These are phyloP conservation scores for Ctenopoma kingsleyae DNA, from an alignment of 2,797 vertebrate species.

Conservation along the genomic window DNA sequence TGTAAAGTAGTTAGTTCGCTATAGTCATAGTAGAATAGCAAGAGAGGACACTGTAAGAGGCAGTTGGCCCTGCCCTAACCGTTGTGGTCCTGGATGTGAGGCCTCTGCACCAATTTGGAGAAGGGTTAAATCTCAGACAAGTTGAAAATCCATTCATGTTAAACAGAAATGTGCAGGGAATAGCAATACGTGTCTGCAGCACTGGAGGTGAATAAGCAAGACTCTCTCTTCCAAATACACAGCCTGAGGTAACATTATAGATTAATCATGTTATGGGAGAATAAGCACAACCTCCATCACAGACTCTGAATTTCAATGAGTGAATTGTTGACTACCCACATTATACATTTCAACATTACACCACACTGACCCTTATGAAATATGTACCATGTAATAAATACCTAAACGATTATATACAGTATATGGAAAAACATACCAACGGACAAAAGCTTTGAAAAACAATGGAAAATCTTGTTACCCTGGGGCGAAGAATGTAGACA, in stretches of 20 bases:
- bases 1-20: slow-evolving; percentile 22
- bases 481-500: slow-evolving; percentile 28
- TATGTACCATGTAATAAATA: slow-evolving; percentile 39
- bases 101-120: slow-evolving; percentile 64
- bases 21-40: slow-evolving; percentile 8
- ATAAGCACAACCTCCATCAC: slow-evolving; percentile 68
- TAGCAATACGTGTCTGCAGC: slow-evolving; percentile 71
- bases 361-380: slow-evolving; percentile 29
- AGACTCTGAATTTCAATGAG: slow-evolving; percentile 72
- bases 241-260: slow-evolving; percentile 82
- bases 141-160: slow-evolving; percentile 80
- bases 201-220: slow-evolving; percentile 75
- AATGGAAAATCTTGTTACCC: not conserved
- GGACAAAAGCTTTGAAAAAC: slow-evolving; percentile 18
- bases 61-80: slow-evolving; percentile 38
- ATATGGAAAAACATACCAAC: slow-evolving; percentile 3
- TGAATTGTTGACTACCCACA: slow-evolving; percentile 62
- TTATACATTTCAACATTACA: slow-evolving; percentile 55
- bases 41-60: slow-evolving; percentile 15
- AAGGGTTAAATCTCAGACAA: slow-evolving; percentile 68
- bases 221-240: slow-evolving; percentile 74
- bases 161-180: slow-evolving; percentile 75
- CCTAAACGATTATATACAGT: slow-evolving; percentile 12
- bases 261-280: slow-evolving; percentile 82
- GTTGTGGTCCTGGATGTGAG: slow-evolving; percentile 47